phyloP scores from a whole-genome alignment of 2,888 invertebrate genomes.

The Physocephala rufipes region DNA sequence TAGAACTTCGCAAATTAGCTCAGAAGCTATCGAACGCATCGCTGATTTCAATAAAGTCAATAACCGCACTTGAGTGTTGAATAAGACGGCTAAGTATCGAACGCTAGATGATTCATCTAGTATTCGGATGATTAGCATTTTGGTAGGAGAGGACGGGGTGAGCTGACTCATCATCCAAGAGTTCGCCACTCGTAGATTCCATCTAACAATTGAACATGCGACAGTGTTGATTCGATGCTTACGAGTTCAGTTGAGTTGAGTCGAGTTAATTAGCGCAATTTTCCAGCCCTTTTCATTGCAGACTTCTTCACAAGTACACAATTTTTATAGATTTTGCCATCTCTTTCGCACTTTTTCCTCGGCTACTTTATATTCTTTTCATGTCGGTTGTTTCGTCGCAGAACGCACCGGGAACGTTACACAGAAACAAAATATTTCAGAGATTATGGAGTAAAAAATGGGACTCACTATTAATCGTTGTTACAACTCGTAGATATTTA shows the following conservation, averaged over 20 bases:
- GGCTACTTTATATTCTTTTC: not conserved
- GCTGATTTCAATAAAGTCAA: not conserved
- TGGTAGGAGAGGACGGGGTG: too few relatives aligned
- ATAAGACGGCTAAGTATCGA: not conserved
- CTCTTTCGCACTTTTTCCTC: not conserved
- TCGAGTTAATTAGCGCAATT: constrained; percentile 32
- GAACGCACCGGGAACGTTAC: not conserved
- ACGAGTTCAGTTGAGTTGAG: constrained; percentile 21
- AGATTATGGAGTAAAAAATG: not conserved
- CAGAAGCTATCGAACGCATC: not conserved
- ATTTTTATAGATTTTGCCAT: not conserved
- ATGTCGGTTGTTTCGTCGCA: not conserved
- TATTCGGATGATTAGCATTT: too few relatives aligned
- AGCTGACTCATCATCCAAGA: too few relatives aligned
- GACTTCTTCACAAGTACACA: too few relatives aligned
- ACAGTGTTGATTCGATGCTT: constrained; percentile 31
- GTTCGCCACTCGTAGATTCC: constrained; percentile 4
- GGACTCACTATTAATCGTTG: constrained; percentile 7
- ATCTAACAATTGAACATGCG: constrained; percentile 30
- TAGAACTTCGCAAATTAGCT: constrained; percentile 19
- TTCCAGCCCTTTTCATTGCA: constrained; percentile 9
- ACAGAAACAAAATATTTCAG: not conserved
- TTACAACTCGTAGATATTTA: constrained; percentile 13
- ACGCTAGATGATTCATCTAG: too few relatives aligned
- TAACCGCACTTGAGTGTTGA: not conserved